phyloP scores from a whole-genome alignment of 2,888 invertebrate species.

The Pterostichus niger region DNA sequence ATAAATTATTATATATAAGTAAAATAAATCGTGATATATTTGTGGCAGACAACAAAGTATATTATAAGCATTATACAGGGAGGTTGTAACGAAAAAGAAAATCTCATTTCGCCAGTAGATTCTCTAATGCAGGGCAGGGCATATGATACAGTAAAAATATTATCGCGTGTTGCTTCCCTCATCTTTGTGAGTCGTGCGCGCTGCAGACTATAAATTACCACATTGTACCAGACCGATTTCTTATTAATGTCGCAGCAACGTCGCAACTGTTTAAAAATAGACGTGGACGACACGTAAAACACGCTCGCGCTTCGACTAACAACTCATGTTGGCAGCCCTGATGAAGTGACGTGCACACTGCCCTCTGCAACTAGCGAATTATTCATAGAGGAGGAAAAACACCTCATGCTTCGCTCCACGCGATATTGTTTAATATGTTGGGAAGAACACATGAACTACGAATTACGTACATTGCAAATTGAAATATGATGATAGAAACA shows the following conservation, averaged over 20 bases:
- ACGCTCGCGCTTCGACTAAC: conserved; percentile 12
- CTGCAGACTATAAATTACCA: conserved; percentile 52
- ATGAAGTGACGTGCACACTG: neutral
- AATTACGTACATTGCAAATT: too few species aligned
- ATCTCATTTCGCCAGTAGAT: conserved; percentile 31
- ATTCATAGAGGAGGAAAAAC: too few species aligned
- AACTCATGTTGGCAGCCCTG: neutral
- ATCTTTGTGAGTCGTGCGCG: conserved; percentile 5
- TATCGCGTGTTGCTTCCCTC: conserved; percentile 35
- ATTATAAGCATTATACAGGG: too few species aligned
- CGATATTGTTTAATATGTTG: too few species aligned
- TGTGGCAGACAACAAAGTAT: too few species aligned
- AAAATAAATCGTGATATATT: too few species aligned
- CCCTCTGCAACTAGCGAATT: too few species aligned
- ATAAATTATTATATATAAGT: too few species aligned
- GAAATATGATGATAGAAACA: too few species aligned
- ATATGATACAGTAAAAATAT: conserved; percentile 38
- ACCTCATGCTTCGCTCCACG: too few species aligned
- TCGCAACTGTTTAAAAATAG: conserved; percentile 57
- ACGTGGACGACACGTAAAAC: conserved; percentile 56
- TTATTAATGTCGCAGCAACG: conserved; percentile 53
- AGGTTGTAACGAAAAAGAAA: conserved; percentile 17
- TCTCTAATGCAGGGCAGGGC: conserved; percentile 1
- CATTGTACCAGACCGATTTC: conserved; percentile 54
- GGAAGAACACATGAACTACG: too few species aligned